Evolutionary conservation across 2,797 vertebrate genomes (phyloP).

Genomic region (Pristis pectinata): DNA sequence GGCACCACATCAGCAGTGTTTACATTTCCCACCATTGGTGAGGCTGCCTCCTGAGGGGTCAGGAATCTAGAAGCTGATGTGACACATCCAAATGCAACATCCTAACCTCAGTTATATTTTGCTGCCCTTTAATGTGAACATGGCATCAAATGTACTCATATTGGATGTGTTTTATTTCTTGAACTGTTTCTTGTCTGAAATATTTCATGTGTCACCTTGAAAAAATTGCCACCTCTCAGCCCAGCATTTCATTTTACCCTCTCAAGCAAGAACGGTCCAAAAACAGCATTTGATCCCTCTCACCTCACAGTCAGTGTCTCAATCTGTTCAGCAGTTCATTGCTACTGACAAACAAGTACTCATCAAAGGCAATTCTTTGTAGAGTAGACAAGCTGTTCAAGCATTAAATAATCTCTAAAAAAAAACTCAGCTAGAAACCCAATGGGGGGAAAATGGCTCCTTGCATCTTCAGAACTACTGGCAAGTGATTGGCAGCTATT

Average conservation of each 20-base stretch:
- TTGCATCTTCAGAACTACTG: neutral
- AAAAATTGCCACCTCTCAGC: neutral
- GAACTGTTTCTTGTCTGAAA: neutral
- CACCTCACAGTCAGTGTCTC: constrained; percentile 29
- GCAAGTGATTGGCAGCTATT: neutral
- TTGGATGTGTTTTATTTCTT: neutral
- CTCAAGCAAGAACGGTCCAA: neutral
- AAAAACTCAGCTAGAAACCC: neutral
- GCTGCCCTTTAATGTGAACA: neutral
- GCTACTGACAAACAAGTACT: constrained; percentile 18
- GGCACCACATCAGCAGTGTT: neutral
- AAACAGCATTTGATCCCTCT: neutral
- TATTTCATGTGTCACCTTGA: constrained; percentile 13
- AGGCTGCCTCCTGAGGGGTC: neutral
- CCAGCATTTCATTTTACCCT: neutral
- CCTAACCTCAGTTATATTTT: neutral
- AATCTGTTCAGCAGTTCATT: constrained; percentile 33
- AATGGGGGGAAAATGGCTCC: neutral
- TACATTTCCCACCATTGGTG: neutral
- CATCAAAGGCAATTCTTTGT: neutral
- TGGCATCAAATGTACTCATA: neutral
- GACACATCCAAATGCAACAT: neutral
- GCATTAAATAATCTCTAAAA: neutral
- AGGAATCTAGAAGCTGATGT: neutral
- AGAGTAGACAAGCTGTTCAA: constrained; percentile 23